A percentile compares a stretch with the other conserved stretches of the same genome.
These are phyloP conservation scores for Colostygia pectinataria DNA, from an alignment of 2,888 invertebrate genomes.

Conservation along the genomic window DNA sequence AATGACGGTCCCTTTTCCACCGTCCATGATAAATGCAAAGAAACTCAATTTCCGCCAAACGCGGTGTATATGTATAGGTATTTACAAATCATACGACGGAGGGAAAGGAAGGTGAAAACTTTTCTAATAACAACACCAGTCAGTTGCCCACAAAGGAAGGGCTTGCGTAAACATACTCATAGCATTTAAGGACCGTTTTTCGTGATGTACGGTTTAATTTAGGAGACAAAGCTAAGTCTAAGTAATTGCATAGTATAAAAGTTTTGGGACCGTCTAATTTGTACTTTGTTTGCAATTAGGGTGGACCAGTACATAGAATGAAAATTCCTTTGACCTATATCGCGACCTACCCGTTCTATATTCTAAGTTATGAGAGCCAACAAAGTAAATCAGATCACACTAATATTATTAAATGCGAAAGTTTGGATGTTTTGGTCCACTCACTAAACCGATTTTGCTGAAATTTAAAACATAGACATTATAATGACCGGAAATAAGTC, in stretches of 20 bases:
- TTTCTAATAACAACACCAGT: slow-evolving; percentile 50
- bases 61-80: slow-evolving; percentile 39
- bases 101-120: slow-evolving; percentile 56
- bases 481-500: too few species aligned
- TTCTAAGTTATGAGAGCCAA: slow-evolving; percentile 19
- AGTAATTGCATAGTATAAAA: slow-evolving; percentile 5
- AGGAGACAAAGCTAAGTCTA: slow-evolving; percentile 37
- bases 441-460: too few species aligned
- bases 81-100: slow-evolving; percentile 39
- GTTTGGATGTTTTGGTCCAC: too few species aligned
- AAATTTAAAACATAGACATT: too few species aligned
- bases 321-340: slow-evolving; percentile 19
- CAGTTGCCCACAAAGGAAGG: slow-evolving; percentile 38
- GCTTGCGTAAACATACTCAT: slow-evolving; percentile 45
- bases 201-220: slow-evolving; percentile 30
- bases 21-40: slow-evolving; percentile 58
- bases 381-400: slow-evolving; percentile 8
- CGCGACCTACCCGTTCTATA: slow-evolving; percentile 7
- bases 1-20: slow-evolving; percentile 40
- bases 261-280: background rate
- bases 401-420: too few species aligned
- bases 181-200: slow-evolving; percentile 54
- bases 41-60: slow-evolving; percentile 63
- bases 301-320: background rate
- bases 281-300: slow-evolving; percentile 15